A percentile compares a stretch with the other conserved stretches of the same genome.
phyloP scores from a whole-genome alignment of 2,888 invertebrate species.

The Caradrina kadenii region DNA sequence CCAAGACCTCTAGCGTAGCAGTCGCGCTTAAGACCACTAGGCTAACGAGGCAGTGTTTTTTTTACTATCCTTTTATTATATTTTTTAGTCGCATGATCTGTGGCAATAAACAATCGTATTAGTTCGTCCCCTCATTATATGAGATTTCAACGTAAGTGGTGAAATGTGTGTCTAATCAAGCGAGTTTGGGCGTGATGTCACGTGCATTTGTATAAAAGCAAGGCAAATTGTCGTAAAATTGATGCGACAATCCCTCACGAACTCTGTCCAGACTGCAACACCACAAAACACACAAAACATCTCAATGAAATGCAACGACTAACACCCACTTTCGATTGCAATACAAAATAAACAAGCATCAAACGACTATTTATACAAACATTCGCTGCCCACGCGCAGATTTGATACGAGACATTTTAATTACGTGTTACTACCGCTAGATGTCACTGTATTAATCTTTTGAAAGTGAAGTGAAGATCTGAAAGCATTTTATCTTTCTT shows the following conservation, averaged over 20 bases:
- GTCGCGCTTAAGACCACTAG: no score
- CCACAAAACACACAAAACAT: constrained; percentile 43
- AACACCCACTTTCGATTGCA: constrained; percentile 37
- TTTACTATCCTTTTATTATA: no score
- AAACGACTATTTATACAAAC: constrained; percentile 58
- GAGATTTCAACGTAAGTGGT: no score
- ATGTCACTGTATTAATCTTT: constrained; percentile 59
- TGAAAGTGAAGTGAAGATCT: constrained; percentile 22
- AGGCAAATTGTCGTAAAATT: constrained; percentile 10
- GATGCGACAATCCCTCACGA: constrained; percentile 23
- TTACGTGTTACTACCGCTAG: constrained; percentile 57
- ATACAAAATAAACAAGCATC: constrained; percentile 53
- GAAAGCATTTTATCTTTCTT: constrained; percentile 27
- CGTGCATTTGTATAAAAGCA: no score
- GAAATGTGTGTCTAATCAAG: no score
- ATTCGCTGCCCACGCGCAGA: constrained; percentile 53
- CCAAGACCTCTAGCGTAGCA: no score
- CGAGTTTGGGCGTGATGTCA: no score
- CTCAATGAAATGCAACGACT: constrained; percentile 41
- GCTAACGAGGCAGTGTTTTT: no score
- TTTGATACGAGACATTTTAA: constrained; percentile 53
- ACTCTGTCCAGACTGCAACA: constrained; percentile 29
- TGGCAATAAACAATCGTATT: no score
- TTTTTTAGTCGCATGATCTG: no score
- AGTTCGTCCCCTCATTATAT: no score